Base-by-base conservation (phyloP, 1,140 invertebrate genomes). In the Aphaenogaster ashmeadi region DNA sequence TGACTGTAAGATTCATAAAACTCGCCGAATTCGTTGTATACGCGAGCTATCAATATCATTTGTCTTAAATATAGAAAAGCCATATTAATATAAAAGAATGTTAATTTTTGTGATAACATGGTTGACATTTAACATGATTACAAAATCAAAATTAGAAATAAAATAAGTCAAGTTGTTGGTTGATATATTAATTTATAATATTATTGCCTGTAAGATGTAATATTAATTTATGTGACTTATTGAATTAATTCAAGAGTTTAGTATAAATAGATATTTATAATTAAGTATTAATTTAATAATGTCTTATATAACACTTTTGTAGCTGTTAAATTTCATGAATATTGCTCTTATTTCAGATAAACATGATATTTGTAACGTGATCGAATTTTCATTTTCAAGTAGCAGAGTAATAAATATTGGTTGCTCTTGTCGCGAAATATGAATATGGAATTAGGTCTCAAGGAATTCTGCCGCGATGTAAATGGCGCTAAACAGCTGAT, bases 401-500 rank as follows among this genome's bases (percentile, higher is more conserved):
- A 44, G 21, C 41, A 47, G 2, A 27, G 18, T 2, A 5, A 79
- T 79, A 52, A 66, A 79, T 52, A 52, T 66, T 38, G 11, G 18
- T 0, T 13, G 11, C 21, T 62, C 15, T 50, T 38, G 18, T 50
- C 11, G n/a, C 8, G 38, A 81, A 71, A 56, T 81, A n/a, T 77
- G 21, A 60, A 60, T 77, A 56, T 44, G 50, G 0, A 56, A 44
- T 81, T 7, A 41, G n/a, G 9, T 56, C 36, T 27, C 7, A 44
- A 11, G 15, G 44, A 81, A 72, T 56, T 81, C 58, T 44, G 36
- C 8, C 9, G 18, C 50, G 21, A 33, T 56, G 13, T 67, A 56
- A 81, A 33, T 15, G 15, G 6, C 15, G 15, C 11, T 71, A 71
- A 81, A 72, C 50, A 71, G 38, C 62, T 71, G 79, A 72, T 81